Base-by-base conservation (phyloP, 2,888 invertebrate species). In the Diogma glabrata region DNA sequence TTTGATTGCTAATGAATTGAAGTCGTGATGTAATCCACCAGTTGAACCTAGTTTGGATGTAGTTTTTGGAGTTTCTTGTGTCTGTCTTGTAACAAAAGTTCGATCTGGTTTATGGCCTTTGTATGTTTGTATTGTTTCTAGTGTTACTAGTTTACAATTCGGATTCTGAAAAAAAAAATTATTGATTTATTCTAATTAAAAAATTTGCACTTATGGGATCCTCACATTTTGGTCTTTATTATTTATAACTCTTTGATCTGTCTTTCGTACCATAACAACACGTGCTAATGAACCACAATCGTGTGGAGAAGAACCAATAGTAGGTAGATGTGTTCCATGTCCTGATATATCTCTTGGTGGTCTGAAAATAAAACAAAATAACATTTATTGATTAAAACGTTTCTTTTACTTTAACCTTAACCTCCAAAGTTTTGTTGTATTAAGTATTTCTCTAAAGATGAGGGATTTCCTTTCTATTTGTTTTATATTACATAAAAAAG, bases 201-300 rank as follows among this genome's bases (percentile, higher is more conserved):
- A 30, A 14, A 51, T 24, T 28, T 22, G 61, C n/a, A n/a, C n/a
- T n/a, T n/a, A n/a, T n/a, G n/a, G n/a, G n/a, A n/a, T n/a, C n/a
- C 67, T 64, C 56, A 74, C 78, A 67, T 72, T 67, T 52, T 77
- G 77, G 57, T 73, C 73, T 60, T 74, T 72, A 55, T 78, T 77
- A 55, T 78, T 77, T 60, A 79, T 79, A 5, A 79, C 78, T 61
- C 80, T 71, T 63, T 79, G 79, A 63, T 81, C 81, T 57, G 79
- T 80, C 69, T 80, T 80, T 57, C 81, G 72, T 49, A 80, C 79
- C 80, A 81, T 80, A 57, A 81, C 78, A 59, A 81, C 79, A 63
- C 79, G 68, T 59, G 78, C 77, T 57, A 76, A 68, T 26, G 72
- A 72, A 38, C 62, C 64, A 54, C 63, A 64, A 60, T 73, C 72